Conservation (phyloP, 2,113 vertebrate genomes). For the Gobio gobio region DNA sequence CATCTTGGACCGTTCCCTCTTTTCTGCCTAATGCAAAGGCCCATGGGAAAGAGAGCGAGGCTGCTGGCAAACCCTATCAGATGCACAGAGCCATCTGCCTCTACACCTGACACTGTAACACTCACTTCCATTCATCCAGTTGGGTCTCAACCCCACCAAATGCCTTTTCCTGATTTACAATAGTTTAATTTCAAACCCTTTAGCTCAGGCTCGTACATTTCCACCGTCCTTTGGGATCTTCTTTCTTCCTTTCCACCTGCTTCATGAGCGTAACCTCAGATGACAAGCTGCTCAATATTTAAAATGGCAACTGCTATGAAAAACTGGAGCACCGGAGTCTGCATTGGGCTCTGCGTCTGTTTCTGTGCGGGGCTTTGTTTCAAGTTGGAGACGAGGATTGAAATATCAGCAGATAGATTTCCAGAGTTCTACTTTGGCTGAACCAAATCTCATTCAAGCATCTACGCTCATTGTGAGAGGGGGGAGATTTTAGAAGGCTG, state of each 20-base stretch:
- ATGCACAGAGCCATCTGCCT: conserved; percentile 53
- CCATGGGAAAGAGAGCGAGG: conserved; percentile 28
- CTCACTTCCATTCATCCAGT: conserved; percentile 21
- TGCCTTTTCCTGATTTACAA: conserved; percentile 27
- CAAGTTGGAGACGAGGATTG: not conserved
- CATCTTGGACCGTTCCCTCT: not conserved
- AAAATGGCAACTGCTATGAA: conserved; percentile 24
- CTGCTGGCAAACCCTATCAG: conserved; percentile 46
- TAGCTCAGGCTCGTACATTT: not conserved
- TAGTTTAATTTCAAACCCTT: conserved; percentile 21
- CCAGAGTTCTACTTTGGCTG: conserved; percentile 27
- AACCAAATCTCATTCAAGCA: conserved; percentile 25
- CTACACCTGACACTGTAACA: conserved; percentile 55
- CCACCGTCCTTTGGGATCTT: conserved; percentile 9
- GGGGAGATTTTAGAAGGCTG: not conserved
- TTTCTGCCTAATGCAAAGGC: conserved; percentile 39
- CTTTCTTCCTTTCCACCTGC: conserved; percentile 4
- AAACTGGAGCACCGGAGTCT: conserved; percentile 41
- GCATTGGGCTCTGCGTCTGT: not conserved
- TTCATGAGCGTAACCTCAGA: conserved; percentile 24
- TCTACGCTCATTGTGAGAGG: not conserved
- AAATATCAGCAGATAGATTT: conserved; percentile 35
- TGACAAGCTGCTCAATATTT: conserved; percentile 54
- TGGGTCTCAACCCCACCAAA: conserved; percentile 26
- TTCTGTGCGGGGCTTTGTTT: conserved; percentile 12